Conservation (phyloP, 1,140 invertebrate genomes). For the Drosophila nebulosa region DNA sequence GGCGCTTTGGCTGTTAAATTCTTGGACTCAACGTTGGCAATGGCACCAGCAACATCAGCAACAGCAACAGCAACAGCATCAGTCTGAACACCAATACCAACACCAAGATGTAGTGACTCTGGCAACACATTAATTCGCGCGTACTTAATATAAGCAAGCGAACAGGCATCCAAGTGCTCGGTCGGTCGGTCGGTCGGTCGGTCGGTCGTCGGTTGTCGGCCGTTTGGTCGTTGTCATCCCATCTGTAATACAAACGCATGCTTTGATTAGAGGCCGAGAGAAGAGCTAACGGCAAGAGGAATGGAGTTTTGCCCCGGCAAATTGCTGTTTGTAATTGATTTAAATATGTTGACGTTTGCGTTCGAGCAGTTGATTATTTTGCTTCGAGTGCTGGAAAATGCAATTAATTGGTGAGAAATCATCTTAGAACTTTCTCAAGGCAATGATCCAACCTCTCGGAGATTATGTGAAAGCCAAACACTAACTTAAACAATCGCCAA, state of each 20-base stretch:
- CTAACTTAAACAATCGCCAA: conserved; percentile 63
- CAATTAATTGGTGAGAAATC: conserved; percentile 1
- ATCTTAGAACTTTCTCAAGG: background rate
- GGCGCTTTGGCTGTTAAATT: conserved; percentile 78
- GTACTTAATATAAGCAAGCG: conserved; percentile 66
- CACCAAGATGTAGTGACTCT: conserved; percentile 68
- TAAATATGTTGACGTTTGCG: conserved; percentile 75
- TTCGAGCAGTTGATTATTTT: conserved; percentile 61
- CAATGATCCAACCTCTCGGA: conserved; percentile 4
- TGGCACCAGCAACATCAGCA: conserved; percentile 20
- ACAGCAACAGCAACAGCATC: conserved; percentile 20
- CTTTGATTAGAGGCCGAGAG: conserved; percentile 47
- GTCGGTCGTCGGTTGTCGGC: conserved; percentile 49
- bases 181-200: conserved; percentile 5
- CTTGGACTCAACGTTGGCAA: conserved; percentile 51
- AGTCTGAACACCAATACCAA: conserved; percentile 29
- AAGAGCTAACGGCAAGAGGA: background rate
- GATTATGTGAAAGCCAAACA: conserved; percentile 51
- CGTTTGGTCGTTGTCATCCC: conserved; percentile 61
- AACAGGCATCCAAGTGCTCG: conserved; percentile 17
- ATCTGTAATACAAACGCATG: conserved; percentile 78
- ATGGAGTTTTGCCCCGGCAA: conserved; percentile 33
- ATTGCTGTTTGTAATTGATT: conserved; percentile 79
- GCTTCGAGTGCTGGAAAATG: background rate
- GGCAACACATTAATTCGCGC: conserved; percentile 76